Percentiles rank a stretch among this genome's conserved stretches.
Evolutionary conservation across 2,888 invertebrate species (phyloP).

Genomic region (Caenorhabditis sp.): DNA sequence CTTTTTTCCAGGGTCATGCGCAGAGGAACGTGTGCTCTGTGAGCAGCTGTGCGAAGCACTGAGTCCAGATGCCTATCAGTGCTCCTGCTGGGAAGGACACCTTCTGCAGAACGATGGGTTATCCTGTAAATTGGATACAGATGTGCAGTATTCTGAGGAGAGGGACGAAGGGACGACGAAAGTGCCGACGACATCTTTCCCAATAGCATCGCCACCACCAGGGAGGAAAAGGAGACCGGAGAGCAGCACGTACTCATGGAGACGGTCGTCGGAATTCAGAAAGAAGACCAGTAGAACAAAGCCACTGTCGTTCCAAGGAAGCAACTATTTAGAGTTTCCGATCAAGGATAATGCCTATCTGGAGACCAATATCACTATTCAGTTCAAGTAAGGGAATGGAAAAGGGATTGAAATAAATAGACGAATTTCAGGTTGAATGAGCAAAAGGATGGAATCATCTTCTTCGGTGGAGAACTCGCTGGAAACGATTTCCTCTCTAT

Average conservation of each 20-base stretch:
- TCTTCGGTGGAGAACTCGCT: constrained; percentile 74
- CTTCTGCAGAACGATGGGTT: constrained; percentile 68
- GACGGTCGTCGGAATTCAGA: constrained; percentile 4
- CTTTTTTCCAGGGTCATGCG: constrained; percentile 68
- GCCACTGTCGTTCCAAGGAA: constrained; percentile 62
- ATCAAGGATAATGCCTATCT: constrained; percentile 69
- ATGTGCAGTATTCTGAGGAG: constrained; percentile 58
- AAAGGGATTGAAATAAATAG: neutral
- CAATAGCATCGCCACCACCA: neutral
- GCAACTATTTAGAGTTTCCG: constrained; percentile 71
- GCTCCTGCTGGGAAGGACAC: constrained; percentile 74
- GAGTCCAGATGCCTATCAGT: constrained; percentile 71
- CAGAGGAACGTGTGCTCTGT: constrained; percentile 66
- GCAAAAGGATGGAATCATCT: constrained; percentile 71
- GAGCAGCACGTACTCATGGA: constrained; percentile 17
- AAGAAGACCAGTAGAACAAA: constrained; percentile 11
- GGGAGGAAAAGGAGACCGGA: too few species aligned
- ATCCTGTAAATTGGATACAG: constrained; percentile 62
- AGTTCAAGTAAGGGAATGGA: constrained; percentile 69
- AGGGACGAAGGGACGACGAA: constrained; percentile 6
- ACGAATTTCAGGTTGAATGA: constrained; percentile 63
- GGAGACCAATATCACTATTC: constrained; percentile 73
- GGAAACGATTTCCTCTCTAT: constrained; percentile 75
- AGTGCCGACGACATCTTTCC: too few species aligned
- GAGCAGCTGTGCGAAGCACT: constrained; percentile 71